Evolutionary conservation across 2,888 invertebrate genomes (phyloP), one percentile per base, ranked within the genome.

Genomic region (Thereva nobilitata): DNA sequence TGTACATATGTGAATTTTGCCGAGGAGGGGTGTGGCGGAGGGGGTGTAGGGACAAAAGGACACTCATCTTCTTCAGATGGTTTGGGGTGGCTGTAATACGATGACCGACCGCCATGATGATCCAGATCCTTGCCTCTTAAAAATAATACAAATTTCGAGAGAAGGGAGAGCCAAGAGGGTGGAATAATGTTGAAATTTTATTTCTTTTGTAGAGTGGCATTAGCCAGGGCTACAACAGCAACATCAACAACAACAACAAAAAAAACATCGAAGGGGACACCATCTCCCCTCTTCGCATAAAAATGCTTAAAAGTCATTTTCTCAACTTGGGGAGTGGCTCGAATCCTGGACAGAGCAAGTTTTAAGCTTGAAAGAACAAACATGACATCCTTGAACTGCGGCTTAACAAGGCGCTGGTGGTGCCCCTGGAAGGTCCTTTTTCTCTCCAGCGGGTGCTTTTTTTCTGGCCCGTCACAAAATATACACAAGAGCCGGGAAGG

Each of bases 311-410:
- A 57, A 44, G 57, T 57, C 57, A 57, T 57, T 45, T 42, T 44
- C 34, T 42, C 44, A 53, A 53, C 38, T n/a, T 34, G 10, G n/a
- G 35, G 53, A 38, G n/a, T 44, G 44, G 44, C n/a, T 23, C 23
- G 23, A 44, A 44, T 9, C 9, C 37, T 38, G 53, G 53, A 37
- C 53, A 59, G 38, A 49, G 23, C 42, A 57, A 57, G 44, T 57
- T 45, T 55, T 38, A 23, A 57, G 57, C 57, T 34, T 45, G 34
- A 59, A 49, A 59, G 45, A 47, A 49, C 47, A 59, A 59, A 47
- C 49, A 59, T 59, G 47, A 59, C 47, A 47, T 59, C 59, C 47
- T 59, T 59, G 47, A 59, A 59, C 45, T 59, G 47, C 47, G 59
- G 59, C 59, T 59, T 47, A 59, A 59, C 47, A 47, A 59, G 47